These are phyloP conservation scores for Harpalus rufipes DNA, from an alignment of 2,888 invertebrate genomes.

Conservation along the genomic window DNA sequence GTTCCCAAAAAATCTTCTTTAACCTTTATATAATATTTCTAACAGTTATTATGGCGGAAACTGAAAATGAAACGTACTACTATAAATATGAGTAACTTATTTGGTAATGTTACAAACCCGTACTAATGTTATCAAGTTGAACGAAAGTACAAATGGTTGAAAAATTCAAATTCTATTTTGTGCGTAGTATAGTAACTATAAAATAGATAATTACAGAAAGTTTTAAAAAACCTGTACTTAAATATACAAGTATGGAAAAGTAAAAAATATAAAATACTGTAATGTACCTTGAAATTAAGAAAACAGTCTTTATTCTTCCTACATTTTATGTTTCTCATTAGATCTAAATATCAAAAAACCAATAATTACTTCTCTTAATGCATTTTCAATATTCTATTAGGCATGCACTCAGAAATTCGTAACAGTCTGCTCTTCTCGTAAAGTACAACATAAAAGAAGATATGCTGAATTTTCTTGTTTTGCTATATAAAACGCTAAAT, in stretches of 20 bases:
- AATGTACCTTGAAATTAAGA: constrained; percentile 43
- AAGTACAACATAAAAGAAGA: constrained; percentile 23
- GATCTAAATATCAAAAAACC: background rate
- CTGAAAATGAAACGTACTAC: too few species aligned
- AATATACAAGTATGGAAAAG: background rate
- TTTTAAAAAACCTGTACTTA: too few species aligned
- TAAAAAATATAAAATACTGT: background rate
- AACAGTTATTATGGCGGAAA: too few species aligned
- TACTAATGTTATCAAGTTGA: too few species aligned
- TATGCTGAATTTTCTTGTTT: constrained; percentile 19
- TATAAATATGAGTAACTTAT: too few species aligned
- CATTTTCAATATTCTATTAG: constrained; percentile 9
- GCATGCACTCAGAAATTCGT: constrained; percentile 7
- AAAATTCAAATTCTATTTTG: too few species aligned
- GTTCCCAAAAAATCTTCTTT: too few species aligned
- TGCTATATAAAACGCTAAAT: constrained; percentile 20
- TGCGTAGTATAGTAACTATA: too few species aligned
- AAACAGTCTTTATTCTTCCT: constrained; percentile 21
- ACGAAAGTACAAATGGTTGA: too few species aligned
- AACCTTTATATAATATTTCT: too few species aligned
- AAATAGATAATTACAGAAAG: too few species aligned
- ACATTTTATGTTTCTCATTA: constrained; percentile 12
- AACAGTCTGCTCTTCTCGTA: constrained; percentile 12
- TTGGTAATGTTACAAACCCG: too few species aligned
- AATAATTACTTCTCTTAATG: constrained; percentile 26